A percentile compares a stretch with the other conserved stretches of the same genome.
phyloP scores from a whole-genome alignment of 2,888 invertebrate species.

The Drosophila buzzatii region DNA sequence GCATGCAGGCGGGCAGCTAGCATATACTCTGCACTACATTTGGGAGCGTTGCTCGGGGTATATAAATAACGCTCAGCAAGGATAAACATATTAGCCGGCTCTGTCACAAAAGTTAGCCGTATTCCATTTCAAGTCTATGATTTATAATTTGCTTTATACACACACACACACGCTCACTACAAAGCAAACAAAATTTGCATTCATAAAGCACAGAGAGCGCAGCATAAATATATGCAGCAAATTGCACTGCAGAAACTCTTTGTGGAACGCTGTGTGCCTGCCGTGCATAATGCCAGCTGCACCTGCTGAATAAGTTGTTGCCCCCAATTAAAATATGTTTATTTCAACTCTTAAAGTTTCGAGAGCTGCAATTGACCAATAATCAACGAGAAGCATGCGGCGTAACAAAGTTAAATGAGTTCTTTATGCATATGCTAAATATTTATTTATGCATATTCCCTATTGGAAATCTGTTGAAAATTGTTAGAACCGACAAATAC shows the following conservation, averaged over 20 bases:
- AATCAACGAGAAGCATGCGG: not conserved
- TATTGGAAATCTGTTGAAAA: not conserved
- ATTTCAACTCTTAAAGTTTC: constrained; percentile 1
- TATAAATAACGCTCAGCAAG: not conserved
- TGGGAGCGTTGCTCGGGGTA: not conserved
- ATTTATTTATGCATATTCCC: not conserved
- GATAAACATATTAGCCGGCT: not conserved
- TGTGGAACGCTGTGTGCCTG: not conserved
- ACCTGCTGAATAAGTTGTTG: constrained; percentile 12
- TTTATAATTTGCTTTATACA: constrained; percentile 1
- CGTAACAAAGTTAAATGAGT: not conserved
- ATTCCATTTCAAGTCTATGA: not conserved
- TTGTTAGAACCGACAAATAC: not conserved
- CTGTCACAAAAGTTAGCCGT: not conserved
- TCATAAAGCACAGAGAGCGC: not conserved
- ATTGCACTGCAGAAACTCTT: constrained; percentile 1
- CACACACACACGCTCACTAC: not conserved
- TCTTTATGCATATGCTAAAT: not conserved
- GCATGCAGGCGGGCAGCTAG: not conserved
- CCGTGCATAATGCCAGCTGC: constrained; percentile 5
- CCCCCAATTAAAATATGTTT: constrained; percentile 19
- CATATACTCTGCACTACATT: not conserved
- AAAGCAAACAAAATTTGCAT: constrained; percentile 4
- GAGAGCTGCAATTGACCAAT: constrained; percentile 7
- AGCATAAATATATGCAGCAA: not conserved